phyloP scores from a whole-genome alignment of 2,113 vertebrate species.

The Callipepla squamata region DNA sequence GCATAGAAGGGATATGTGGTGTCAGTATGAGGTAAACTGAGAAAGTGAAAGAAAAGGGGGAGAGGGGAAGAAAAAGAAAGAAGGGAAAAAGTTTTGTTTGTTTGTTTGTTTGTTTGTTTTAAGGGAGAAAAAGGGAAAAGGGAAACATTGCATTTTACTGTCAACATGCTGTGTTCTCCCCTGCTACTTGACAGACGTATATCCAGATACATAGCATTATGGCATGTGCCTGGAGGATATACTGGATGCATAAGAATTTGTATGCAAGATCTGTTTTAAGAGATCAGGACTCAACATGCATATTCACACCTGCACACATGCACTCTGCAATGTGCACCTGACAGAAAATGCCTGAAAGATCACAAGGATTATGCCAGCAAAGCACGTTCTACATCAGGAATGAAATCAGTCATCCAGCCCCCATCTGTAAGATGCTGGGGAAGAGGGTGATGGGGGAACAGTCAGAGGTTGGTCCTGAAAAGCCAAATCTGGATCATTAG shows the following conservation, averaged over 20 bases:
- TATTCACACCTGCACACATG: fast-evolving
- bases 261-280: fast-evolving
- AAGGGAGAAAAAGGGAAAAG: background rate
- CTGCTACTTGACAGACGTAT: fast-evolving
- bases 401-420: background rate
- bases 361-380: background rate
- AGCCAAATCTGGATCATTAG: background rate
- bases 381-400: background rate
- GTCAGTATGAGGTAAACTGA: background rate
- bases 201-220: fast-evolving
- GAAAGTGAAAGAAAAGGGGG: background rate
- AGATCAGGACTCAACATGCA: background rate
- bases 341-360: background rate
- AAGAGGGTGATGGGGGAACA: background rate
- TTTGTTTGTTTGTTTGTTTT: no score
- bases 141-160: background rate
- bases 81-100: no score
- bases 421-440: background rate
- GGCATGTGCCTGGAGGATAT: fast-evolving
- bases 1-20: background rate
- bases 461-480: background rate
- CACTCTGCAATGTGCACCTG: fast-evolving
- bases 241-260: background rate
- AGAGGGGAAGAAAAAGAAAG: no score
- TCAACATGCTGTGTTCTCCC: background rate